Conservation (phyloP, 2,888 invertebrate genomes). For the Lasioglossum pauxillum region DNA sequence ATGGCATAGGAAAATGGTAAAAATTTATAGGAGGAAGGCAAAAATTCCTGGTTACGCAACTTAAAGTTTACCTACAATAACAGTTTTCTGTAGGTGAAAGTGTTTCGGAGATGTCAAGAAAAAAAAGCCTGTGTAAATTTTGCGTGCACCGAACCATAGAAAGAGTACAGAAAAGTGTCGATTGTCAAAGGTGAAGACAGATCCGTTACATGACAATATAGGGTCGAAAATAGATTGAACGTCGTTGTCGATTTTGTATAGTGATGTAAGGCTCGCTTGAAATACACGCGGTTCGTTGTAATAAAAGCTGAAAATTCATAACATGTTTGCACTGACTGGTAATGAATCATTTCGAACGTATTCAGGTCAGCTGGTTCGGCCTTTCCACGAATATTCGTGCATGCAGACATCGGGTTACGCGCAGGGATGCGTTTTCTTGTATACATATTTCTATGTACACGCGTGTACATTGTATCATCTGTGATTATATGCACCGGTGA, state of each 20-base stretch:
- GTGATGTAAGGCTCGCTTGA: constrained; percentile 24
- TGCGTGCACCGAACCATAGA: background rate
- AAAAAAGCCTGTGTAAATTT: background rate
- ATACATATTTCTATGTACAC: constrained; percentile 5
- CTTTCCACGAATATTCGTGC: constrained; percentile 49
- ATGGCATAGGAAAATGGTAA: too few relatives aligned
- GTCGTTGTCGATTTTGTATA: constrained; percentile 37
- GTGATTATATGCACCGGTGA: constrained; percentile 13
- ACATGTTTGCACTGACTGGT: constrained; percentile 63
- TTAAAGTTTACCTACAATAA: too few relatives aligned
- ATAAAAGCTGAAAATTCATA: constrained; percentile 75
- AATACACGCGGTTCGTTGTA: constrained; percentile 47
- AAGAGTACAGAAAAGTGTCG: background rate
- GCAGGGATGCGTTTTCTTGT: constrained; percentile 30
- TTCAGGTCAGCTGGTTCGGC: constrained; percentile 66
- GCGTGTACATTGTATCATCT: constrained; percentile 1
- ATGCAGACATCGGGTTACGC: constrained; percentile 26
- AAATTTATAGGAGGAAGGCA: too few relatives aligned
- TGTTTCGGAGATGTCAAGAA: too few relatives aligned
- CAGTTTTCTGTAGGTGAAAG: too few relatives aligned
- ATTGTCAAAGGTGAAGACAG: background rate
- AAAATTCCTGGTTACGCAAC: too few relatives aligned
- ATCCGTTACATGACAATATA: constrained; percentile 12
- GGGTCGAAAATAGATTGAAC: constrained; percentile 47
- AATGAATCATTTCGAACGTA: constrained; percentile 73